Conservation (phyloP, 1,140 invertebrate genomes). For the Drosophila kanapiae region DNA sequence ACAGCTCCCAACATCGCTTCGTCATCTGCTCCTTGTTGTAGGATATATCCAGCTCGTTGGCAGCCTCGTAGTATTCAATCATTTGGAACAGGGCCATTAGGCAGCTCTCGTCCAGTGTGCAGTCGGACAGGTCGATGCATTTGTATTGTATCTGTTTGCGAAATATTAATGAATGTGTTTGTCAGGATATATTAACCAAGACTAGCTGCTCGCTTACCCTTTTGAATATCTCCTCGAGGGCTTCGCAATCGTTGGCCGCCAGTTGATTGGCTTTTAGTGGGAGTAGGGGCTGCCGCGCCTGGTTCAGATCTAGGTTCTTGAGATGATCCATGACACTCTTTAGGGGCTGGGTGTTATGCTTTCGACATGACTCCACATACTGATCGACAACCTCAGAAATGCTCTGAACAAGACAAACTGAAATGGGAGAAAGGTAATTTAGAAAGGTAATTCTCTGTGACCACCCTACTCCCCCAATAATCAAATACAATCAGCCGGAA, state of each 20-base stretch:
- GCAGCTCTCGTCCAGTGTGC: conserved; percentile 74
- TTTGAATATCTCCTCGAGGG: conserved; percentile 92
- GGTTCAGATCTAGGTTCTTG: conserved; percentile 86
- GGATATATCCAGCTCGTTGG: conserved; percentile 91
- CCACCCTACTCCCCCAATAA: too few relatives aligned
- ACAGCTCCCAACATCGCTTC: conserved; percentile 90
- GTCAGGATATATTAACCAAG: neutral
- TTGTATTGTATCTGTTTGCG: conserved; percentile 78
- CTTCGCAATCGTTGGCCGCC: conserved; percentile 88
- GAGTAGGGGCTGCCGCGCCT: conserved; percentile 86
- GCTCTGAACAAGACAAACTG: conserved; percentile 73
- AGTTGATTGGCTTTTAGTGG: conserved; percentile 87
- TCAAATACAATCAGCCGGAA: too few relatives aligned
- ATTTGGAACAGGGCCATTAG: conserved; percentile 92
- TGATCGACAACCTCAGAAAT: conserved; percentile 88
- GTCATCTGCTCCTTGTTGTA: conserved; percentile 90
- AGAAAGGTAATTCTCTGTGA: neutral
- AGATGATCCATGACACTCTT: conserved; percentile 90
- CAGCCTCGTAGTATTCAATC: conserved; percentile 96
- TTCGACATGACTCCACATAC: conserved; percentile 90
- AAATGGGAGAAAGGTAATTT: conserved; percentile 5
- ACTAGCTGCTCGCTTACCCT: conserved; percentile 85
- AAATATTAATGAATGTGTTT: neutral
- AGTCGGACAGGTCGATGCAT: conserved; percentile 80
- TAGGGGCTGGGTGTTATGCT: conserved; percentile 89